Base-by-base conservation (phyloP, 2,797 vertebrate genomes). In the Bovichtus variegatus region DNA sequence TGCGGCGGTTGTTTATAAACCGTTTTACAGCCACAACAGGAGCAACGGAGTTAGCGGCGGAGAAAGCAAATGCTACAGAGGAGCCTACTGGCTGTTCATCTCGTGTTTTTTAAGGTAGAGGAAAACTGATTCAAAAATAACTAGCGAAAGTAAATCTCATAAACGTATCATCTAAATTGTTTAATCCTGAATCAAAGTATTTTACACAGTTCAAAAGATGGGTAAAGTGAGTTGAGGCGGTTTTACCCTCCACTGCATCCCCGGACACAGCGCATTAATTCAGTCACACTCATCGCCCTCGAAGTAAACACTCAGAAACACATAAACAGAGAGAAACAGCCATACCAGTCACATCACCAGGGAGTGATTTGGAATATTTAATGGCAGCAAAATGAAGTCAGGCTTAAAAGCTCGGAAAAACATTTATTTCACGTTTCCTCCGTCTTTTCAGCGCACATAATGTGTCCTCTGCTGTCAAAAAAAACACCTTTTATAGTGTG, bases 341-440 rank as follows among this genome's bases (percentile, higher is more conserved):
- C 55, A 19, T 9, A 60, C 27, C 40, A 44, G 4, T 55, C 57
- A 23, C 16, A 34, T 34, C 54, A 66, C 49, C 1, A 4, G 50
- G 70, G 53, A 46, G 15, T 15, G 5, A 61, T 68, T 49, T 58
- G 21, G 62, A 71, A 72, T 79, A 70, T 69, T 59, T 70, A 58
- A 67, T 54, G n/a, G 0, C 9, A 43, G 36, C 4, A 6, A 62
- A 83, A 79, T 76, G 23, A 58, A 78, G 36, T 58, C 50, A 50
- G 41, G 15, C 49, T 72, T 31, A 68, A 71, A 69, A 76, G 53
- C 40, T 13, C 11, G n/a, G 23, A 31, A 36, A 74, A 63, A 54
- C n/a, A n/a, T n/a, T 34, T 25, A 44, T 63, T 78, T 59, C 57
- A 63, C 0, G 1, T 43, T 51, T 18, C 38, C 4, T 55, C 5